Percentiles rank a stretch among this genome's conserved stretches.
phyloP scores from a whole-genome alignment of 2,888 invertebrate species.

The Mythimna vitellina region DNA sequence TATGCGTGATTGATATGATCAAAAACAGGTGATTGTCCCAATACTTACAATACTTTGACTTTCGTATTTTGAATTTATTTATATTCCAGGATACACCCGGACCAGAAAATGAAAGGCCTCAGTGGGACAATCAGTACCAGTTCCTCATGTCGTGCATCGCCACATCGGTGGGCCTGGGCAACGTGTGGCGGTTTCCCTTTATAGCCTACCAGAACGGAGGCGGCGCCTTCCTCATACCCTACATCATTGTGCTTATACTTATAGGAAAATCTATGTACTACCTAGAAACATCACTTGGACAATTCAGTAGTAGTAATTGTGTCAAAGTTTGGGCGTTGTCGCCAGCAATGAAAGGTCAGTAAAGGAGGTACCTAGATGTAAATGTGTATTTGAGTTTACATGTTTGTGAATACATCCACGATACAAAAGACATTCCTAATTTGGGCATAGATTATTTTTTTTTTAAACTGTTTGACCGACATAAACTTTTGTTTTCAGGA shows the following conservation, averaged over 20 bases:
- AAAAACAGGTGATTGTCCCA: background rate
- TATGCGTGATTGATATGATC: too few species aligned
- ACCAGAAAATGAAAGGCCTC: slow-evolving; percentile 71
- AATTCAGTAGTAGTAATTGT: slow-evolving; percentile 95
- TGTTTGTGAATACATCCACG: too few species aligned
- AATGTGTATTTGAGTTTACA: too few species aligned
- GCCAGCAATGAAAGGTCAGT: slow-evolving; percentile 95
- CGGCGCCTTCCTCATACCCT: slow-evolving; percentile 94
- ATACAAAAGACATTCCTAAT: too few species aligned
- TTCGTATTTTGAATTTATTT: background rate
- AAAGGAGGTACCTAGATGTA: background rate
- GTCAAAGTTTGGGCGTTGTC: slow-evolving; percentile 92
- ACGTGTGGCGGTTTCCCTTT: slow-evolving; percentile 92
- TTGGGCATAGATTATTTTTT: too few species aligned
- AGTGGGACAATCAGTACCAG: slow-evolving; percentile 93
- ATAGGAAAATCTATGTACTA: slow-evolving; percentile 96
- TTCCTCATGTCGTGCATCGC: slow-evolving; percentile 94
- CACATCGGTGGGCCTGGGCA: slow-evolving; percentile 93
- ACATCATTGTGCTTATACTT: slow-evolving; percentile 92
- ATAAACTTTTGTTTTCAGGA: slow-evolving; percentile 82
- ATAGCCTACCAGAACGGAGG: slow-evolving; percentile 93
- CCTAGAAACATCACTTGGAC: slow-evolving; percentile 95
- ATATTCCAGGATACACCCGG: slow-evolving; percentile 63
- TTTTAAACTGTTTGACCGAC: background rate
- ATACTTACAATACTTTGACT: background rate